Evolutionary conservation across 2,888 invertebrate genomes (phyloP), one percentile per base, ranked within the genome.

Genomic region (Corythucha ciliata): DNA sequence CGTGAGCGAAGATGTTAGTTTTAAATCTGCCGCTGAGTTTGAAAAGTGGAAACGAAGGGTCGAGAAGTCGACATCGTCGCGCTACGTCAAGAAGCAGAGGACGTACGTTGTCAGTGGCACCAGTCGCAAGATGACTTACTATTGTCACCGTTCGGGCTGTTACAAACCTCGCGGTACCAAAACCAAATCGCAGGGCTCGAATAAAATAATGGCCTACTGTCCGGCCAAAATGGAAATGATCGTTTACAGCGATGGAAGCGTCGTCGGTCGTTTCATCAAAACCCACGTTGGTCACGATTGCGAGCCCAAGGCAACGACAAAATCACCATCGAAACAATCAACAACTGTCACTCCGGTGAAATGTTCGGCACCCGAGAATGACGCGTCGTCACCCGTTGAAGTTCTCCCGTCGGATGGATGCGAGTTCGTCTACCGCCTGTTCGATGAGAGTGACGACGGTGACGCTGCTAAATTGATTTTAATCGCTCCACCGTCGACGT

Each of bases 261-360:
- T 39, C n/a, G 14, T 26, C 25, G 25, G 39, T 1, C 7, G 29
- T 4, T 48, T 40, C 27, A 16, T 40, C 12, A 21, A 18, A 40
- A 40, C 48, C 5, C 48, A 48, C 27, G 25, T 41, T 14, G 48
- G 48, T 12, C 48, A 48, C 20, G 34, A 27, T 21, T 34, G 21
- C 18, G 48, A 48, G 14, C 21, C 27, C 1, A 29, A 22, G 2
- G n/a, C n/a, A n/a, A n/a, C n/a, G n/a, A n/a, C n/a, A n/a, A n/a
- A n/a, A n/a, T n/a, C n/a, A n/a, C n/a, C n/a, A n/a, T n/a, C n/a
- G n/a, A n/a, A n/a, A n/a, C n/a, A n/a, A n/a, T n/a, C n/a, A n/a
- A n/a, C n/a, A n/a, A n/a, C n/a, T n/a, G n/a, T n/a, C n/a, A n/a
- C n/a, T n/a, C n/a, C n/a, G n/a, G n/a, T n/a, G n/a, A n/a, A n/a